These are phyloP conservation scores for Tethea ocularis DNA, from an alignment of 2,888 invertebrate genomes.

Conservation along the genomic window DNA sequence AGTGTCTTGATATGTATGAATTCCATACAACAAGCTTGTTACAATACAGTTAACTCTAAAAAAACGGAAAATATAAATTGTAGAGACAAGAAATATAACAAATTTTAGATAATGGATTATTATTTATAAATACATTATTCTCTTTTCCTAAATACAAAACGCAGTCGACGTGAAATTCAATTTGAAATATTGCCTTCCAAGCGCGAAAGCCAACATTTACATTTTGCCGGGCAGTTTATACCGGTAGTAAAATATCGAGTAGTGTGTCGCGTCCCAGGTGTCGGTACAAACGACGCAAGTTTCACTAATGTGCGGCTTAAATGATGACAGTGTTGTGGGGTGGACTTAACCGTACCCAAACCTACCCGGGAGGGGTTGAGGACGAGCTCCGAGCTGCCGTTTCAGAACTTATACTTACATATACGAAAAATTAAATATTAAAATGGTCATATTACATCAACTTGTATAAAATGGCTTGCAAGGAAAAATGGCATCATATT, in stretches of 20 bases:
- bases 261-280: slow-evolving; percentile 73
- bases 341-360: slow-evolving; percentile 46
- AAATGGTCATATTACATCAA: slow-evolving; percentile 4
- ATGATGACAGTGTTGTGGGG: slow-evolving; percentile 74
- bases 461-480: background rate
- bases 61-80: too few relatives aligned
- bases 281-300: slow-evolving; percentile 75
- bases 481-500: background rate
- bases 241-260: slow-evolving; percentile 72
- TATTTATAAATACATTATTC: background rate
- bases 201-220: slow-evolving; percentile 59
- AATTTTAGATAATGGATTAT: background rate
- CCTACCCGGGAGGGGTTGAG: slow-evolving; percentile 14
- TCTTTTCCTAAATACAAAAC: slow-evolving; percentile 14
- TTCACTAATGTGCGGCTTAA: slow-evolving; percentile 81
- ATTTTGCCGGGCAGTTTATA: slow-evolving; percentile 62
- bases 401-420: slow-evolving; percentile 8
- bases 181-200: slow-evolving; percentile 47
- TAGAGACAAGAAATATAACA: too few relatives aligned
- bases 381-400: slow-evolving; percentile 9
- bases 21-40: slow-evolving; percentile 12
- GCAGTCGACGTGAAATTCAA: slow-evolving; percentile 35
- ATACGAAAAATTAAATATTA: slow-evolving; percentile 10
- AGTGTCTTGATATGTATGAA: background rate
- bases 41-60: background rate